Conservation (phyloP, 2,113 vertebrate genomes). For the Numenius arquata region DNA sequence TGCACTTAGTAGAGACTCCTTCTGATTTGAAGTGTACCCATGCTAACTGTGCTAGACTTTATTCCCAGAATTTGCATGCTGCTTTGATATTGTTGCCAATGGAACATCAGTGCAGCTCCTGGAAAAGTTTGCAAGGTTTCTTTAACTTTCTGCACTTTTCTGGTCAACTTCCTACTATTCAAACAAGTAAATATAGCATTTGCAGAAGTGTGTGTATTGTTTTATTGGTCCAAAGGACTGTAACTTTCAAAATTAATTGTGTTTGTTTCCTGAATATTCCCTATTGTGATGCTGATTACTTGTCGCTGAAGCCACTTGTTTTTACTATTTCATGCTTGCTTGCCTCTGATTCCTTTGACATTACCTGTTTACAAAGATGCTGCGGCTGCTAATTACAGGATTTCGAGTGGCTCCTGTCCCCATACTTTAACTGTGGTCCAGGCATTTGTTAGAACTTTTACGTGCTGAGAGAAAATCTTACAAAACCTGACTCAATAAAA, state of each 20-base stretch:
- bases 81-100: neutral
- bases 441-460: neutral
- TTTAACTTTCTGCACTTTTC: neutral
- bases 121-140: neutral
- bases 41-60: neutral
- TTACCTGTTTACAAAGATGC: constrained; percentile 26
- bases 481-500: neutral
- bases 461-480: neutral
- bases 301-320: neutral
- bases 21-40: neutral
- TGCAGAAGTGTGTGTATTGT: neutral
- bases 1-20: neutral
- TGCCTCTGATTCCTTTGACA: constrained; percentile 39
- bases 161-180: neutral
- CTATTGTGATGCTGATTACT: constrained; percentile 12
- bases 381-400: neutral
- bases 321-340: constrained; percentile 40
- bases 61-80: neutral
- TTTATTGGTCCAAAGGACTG: neutral
- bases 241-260: constrained; percentile 20
- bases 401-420: neutral
- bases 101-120: neutral
- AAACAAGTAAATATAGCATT: neutral
- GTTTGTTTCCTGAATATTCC: constrained; percentile 33
- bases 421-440: neutral